Conservation (phyloP, 2,113 vertebrate genomes). For the Benitochromis conjunctus region DNA sequence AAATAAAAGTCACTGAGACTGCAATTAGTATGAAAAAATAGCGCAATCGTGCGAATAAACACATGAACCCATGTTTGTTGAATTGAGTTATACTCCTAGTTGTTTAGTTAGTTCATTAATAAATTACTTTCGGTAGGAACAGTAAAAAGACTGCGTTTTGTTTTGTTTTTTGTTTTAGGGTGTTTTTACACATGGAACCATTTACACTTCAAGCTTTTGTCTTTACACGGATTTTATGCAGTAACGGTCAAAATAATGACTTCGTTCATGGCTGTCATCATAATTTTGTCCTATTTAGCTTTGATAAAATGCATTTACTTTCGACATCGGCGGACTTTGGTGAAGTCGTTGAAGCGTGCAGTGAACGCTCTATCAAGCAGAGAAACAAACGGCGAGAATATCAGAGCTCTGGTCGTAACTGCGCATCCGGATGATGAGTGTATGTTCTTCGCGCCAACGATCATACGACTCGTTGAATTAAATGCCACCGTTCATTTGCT, state of each 20-base stretch:
- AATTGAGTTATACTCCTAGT: not conserved
- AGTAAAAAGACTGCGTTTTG: not conserved
- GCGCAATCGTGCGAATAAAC: not conserved
- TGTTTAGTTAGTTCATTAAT: not conserved
- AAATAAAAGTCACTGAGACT: not conserved
- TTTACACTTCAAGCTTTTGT: not conserved
- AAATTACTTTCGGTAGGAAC: fast-evolving
- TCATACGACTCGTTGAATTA: constrained; percentile 74
- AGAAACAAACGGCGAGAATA: not conserved
- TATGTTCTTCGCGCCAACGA: constrained; percentile 92
- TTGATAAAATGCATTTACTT: constrained; percentile 55
- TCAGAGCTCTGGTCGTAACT: constrained; percentile 79
- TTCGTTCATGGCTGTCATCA: constrained; percentile 36
- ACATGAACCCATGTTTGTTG: not conserved
- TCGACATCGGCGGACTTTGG: constrained; percentile 10
- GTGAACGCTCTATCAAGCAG: not conserved
- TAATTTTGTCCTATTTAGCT: constrained; percentile 41
- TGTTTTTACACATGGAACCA: constrained; percentile 49
- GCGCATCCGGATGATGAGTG: constrained; percentile 97
- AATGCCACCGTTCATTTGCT: constrained; percentile 76
- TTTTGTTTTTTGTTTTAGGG: not conserved
- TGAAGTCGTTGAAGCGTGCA: constrained; percentile 1
- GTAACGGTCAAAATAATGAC: constrained; percentile 63
- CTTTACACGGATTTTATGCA: constrained; percentile 63
- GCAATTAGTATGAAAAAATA: not conserved